A percentile compares a stretch with the other conserved stretches of the same genome.
Evolutionary conservation across 2,113 vertebrate species (phyloP).

Genomic region (Corvus moneduloides): DNA sequence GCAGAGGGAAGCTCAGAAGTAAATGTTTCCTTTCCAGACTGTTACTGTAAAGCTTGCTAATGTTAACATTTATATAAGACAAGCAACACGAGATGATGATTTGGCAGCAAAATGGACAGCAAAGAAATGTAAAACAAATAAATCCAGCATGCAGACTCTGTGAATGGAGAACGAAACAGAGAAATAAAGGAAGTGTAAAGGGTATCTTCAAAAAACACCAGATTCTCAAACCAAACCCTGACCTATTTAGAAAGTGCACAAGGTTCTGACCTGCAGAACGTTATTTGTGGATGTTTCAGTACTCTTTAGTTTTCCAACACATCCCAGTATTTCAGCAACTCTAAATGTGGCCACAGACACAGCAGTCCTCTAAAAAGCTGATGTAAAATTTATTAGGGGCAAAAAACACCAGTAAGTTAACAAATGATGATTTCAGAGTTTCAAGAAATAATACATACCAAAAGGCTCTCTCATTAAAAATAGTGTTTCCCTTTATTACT

Average conservation of each 20-base stretch:
- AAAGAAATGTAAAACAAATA: conserved; percentile 32
- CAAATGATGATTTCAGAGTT: neutral
- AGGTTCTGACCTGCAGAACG: neutral
- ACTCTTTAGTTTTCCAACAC: neutral
- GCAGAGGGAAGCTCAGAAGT: conserved; percentile 20
- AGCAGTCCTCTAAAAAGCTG: neutral
- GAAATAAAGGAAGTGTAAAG: neutral
- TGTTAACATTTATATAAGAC: conserved; percentile 45
- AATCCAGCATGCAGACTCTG: neutral
- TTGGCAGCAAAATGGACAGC: conserved; percentile 36
- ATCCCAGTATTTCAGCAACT: neutral
- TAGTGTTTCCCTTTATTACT: neutral
- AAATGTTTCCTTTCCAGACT: conserved; percentile 43
- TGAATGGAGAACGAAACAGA: neutral
- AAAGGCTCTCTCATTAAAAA: neutral
- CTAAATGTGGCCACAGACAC: neutral
- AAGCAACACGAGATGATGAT: neutral
- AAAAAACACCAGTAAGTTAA: neutral
- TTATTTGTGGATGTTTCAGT: neutral
- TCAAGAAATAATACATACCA: neutral
- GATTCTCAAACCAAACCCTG: neutral
- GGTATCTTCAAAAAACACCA: neutral
- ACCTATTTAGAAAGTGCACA: neutral
- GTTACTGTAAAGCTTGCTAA: conserved; percentile 1
- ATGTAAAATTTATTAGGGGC: neutral